Conservation (phyloP, 2,888 invertebrate genomes). For the Scaeva pyrastri region DNA sequence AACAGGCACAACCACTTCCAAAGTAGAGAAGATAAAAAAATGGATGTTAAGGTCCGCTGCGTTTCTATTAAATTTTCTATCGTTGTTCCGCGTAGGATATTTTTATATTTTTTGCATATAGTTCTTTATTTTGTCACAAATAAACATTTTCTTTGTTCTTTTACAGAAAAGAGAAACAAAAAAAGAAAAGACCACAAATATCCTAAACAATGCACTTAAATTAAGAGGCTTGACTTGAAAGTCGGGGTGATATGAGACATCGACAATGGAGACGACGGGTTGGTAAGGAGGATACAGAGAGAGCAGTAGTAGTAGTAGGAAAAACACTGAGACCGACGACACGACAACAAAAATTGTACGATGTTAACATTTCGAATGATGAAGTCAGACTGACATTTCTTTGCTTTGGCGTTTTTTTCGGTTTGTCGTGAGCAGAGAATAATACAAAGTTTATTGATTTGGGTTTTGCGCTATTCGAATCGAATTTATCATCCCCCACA, state of each 20-base stretch:
- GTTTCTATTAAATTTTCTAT: neutral
- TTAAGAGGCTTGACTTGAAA: slow-evolving; percentile 31
- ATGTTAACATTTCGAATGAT: slow-evolving; percentile 72
- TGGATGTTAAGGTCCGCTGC: neutral
- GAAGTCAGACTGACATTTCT: slow-evolving; percentile 73
- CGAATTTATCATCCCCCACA: slow-evolving; percentile 6
- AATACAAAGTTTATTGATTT: slow-evolving; percentile 24
- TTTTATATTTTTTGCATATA: neutral
- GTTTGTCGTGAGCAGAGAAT: neutral
- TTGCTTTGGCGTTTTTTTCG: slow-evolving; percentile 11
- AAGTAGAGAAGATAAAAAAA: neutral
- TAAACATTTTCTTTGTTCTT: slow-evolving; percentile 3
- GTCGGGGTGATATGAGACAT: neutral
- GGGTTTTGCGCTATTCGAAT: neutral
- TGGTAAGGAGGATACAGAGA: slow-evolving; percentile 43
- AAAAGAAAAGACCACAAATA: no score
- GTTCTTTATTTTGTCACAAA: no score
- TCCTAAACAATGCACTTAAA: slow-evolving; percentile 59
- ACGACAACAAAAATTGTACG: slow-evolving; percentile 39
- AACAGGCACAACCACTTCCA: neutral
- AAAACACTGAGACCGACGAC: slow-evolving; percentile 56
- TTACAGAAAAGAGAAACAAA: neutral
- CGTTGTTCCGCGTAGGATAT: slow-evolving; percentile 25
- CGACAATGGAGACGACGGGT: no score
- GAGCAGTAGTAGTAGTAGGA: slow-evolving; percentile 51